Conservation (phyloP, 2,113 vertebrate species). For the Romanogobio albipinnatus region DNA sequence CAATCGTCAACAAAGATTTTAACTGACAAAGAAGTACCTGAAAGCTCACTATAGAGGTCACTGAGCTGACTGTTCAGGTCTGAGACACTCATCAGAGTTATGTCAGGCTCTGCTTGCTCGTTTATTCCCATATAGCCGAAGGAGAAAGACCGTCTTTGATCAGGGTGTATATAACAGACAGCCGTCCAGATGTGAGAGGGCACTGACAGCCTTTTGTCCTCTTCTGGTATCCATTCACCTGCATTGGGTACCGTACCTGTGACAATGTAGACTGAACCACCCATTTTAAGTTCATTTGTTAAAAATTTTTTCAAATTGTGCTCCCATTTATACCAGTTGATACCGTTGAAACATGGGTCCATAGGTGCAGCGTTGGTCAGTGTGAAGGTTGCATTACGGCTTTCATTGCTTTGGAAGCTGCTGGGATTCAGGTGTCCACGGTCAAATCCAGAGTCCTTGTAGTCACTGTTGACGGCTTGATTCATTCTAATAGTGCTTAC, state of each 20-base stretch:
- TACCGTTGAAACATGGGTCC: slow-evolving; percentile 39
- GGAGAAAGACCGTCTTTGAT: slow-evolving; percentile 38
- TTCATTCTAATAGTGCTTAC: neutral
- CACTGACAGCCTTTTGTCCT: slow-evolving; percentile 5
- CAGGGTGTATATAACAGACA: slow-evolving; percentile 18
- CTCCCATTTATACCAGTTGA: slow-evolving; percentile 24
- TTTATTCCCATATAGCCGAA: slow-evolving; percentile 52
- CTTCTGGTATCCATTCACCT: neutral
- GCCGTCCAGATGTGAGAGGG: slow-evolving; percentile 17
- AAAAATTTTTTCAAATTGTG: neutral
- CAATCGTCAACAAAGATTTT: neutral
- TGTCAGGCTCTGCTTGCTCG: neutral
- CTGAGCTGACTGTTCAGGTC: neutral
- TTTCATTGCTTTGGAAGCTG: slow-evolving; percentile 16
- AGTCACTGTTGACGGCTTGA: slow-evolving; percentile 44
- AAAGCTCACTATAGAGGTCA: neutral
- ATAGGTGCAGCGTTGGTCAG: neutral
- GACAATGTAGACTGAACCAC: slow-evolving; percentile 13
- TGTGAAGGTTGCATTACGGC: slow-evolving; percentile 41
- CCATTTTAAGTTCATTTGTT: neutral
- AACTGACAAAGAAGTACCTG: neutral
- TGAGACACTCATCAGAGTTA: slow-evolving; percentile 2
- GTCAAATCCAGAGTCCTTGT: neutral
- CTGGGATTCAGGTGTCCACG: slow-evolving; percentile 26
- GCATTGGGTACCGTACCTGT: neutral